These are phyloP conservation scores for Drosophila mimica DNA, from an alignment of 2,888 invertebrate species.

Conservation along the genomic window DNA sequence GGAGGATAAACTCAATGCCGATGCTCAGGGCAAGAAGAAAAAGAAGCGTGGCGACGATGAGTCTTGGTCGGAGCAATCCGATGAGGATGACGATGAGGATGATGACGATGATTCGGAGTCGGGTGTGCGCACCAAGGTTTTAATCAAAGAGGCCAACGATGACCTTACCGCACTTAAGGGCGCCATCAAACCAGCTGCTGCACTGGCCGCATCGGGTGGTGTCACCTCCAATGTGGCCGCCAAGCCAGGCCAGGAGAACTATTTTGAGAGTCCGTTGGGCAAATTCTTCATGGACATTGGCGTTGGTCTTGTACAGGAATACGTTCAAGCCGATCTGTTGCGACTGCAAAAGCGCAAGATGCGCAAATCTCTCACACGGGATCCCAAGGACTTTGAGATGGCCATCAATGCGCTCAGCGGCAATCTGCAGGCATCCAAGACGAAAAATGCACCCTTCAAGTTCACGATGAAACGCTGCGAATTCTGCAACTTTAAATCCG, in stretches of 20 bases:
- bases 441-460: constrained; percentile 92
- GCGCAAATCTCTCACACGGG: constrained; percentile 88
- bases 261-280: constrained; percentile 94
- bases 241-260: constrained; percentile 88
- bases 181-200: constrained; percentile 85
- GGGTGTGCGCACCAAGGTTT: constrained; percentile 85
- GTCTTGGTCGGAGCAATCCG: constrained; percentile 87
- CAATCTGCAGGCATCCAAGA: constrained; percentile 93
- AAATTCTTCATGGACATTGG: constrained; percentile 97
- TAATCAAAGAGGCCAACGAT: constrained; percentile 86
- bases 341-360: constrained; percentile 93
- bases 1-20: constrained; percentile 72
- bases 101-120: constrained; percentile 86
- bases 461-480: constrained; percentile 93
- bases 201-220: constrained; percentile 69
- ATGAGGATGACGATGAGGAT: constrained; percentile 86
- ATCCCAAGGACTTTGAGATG: constrained; percentile 87
- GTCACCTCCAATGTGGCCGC: constrained; percentile 61
- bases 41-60: constrained; percentile 86
- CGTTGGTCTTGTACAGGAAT: constrained; percentile 95
- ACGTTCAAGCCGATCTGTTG: constrained; percentile 96
- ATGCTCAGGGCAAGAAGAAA: constrained; percentile 80
- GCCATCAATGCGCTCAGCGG: constrained; percentile 93
- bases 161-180: constrained; percentile 86
- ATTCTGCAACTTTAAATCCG: constrained; percentile 95